Evolutionary conservation across 2,113 vertebrate genomes (phyloP).

Genomic region (Taxidea taxus): DNA sequence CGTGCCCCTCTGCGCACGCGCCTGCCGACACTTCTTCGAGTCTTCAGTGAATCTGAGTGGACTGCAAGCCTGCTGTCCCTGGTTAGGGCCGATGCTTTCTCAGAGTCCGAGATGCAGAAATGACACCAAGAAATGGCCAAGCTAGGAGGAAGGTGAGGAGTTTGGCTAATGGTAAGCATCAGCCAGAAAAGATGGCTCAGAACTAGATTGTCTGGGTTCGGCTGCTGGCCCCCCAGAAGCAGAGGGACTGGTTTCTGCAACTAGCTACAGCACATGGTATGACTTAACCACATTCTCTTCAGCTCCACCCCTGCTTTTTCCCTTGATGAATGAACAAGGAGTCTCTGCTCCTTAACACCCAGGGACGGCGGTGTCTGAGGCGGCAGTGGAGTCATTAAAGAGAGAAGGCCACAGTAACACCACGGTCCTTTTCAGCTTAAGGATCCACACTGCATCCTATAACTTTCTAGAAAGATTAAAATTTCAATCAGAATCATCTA

Average conservation of each 20-base stretch:
- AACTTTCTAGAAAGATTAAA: constrained; percentile 23
- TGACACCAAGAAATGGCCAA: background rate
- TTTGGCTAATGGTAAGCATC: background rate
- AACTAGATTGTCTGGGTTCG: background rate
- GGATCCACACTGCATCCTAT: background rate
- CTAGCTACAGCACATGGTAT: background rate
- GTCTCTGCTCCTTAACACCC: background rate
- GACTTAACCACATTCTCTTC: background rate
- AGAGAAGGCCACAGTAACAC: background rate
- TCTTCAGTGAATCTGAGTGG: background rate
- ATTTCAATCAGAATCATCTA: constrained; percentile 8
- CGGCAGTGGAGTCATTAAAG: background rate
- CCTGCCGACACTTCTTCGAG: background rate
- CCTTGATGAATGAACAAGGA: background rate
- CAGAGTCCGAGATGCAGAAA: background rate
- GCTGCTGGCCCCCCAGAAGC: background rate
- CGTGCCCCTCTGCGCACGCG: rapidly evolving
- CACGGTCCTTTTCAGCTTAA: background rate
- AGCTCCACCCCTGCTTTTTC: background rate
- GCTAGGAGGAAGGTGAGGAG: background rate
- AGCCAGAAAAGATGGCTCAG: background rate
- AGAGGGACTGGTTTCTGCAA: background rate
- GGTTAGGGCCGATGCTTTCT: background rate
- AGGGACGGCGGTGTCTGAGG: background rate
- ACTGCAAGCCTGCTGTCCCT: background rate